Percentiles rank a stretch among this genome's conserved stretches.
These are phyloP conservation scores for Rhopalosiphum nymphaeae DNA, from an alignment of 2,888 invertebrate species.

Conservation along the genomic window DNA sequence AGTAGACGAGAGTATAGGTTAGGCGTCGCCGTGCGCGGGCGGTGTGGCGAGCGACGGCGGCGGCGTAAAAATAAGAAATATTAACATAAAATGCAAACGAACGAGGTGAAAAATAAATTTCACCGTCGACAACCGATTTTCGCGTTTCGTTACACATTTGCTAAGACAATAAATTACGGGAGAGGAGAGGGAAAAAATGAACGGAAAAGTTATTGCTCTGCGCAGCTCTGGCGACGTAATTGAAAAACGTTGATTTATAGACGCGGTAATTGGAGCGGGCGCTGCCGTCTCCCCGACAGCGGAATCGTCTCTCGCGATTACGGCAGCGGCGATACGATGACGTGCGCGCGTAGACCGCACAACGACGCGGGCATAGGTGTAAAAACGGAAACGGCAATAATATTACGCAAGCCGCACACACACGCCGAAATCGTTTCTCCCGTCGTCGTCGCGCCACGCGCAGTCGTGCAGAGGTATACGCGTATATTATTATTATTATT, in stretches of 20 bases:
- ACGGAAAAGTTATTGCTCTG: not conserved
- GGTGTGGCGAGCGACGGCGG: not conserved
- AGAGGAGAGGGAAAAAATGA: not conserved
- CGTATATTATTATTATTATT: too few relatives aligned
- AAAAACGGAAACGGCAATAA: too few relatives aligned
- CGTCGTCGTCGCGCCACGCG: too few relatives aligned
- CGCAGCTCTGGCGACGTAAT: slow-evolving; percentile 8
- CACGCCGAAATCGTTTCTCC: slow-evolving; percentile 18
- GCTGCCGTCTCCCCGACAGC: not conserved
- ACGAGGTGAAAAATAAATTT: slow-evolving; percentile 20
- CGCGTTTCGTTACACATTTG: not conserved
- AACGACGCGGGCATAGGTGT: too few relatives aligned
- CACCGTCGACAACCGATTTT: slow-evolving; percentile 43
- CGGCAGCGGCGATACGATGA: not conserved
- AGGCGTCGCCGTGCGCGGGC: not conserved
- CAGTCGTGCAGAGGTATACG: too few relatives aligned
- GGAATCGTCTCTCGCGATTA: not conserved
- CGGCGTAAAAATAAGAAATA: not conserved
- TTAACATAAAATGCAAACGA: slow-evolving; percentile 41
- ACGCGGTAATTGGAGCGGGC: not conserved
- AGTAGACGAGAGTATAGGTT: not conserved
- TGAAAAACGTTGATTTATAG: slow-evolving; percentile 58
- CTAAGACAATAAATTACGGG: slow-evolving; percentile 24
- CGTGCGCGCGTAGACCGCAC: not conserved
- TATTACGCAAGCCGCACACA: too few relatives aligned